Conservation (phyloP, 1,140 invertebrate species). For the Onthophagus taurus region DNA sequence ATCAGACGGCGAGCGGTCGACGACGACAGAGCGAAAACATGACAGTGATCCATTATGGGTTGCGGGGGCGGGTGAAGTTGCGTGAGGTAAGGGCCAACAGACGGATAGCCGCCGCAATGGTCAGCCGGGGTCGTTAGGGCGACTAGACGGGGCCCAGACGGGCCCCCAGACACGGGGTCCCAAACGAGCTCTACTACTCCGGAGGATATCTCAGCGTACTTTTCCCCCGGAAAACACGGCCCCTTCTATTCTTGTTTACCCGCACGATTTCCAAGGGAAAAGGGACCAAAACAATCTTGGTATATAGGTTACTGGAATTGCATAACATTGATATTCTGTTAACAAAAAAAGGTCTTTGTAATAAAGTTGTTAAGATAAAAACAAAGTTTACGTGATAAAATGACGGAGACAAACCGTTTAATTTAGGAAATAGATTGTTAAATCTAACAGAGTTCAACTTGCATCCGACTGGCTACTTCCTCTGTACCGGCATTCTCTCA, state of each 20-base stretch:
- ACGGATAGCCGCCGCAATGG: constrained; percentile 18
- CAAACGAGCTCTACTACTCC: constrained; percentile 8
- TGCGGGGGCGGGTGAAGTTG: constrained; percentile 21
- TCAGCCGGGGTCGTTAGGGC: constrained; percentile 20
- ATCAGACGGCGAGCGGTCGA: too few relatives aligned
- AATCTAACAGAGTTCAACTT: constrained; percentile 38
- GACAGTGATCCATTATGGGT: constrained; percentile 29
- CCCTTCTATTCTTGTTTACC: constrained; percentile 2
- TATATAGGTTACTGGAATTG: too few relatives aligned
- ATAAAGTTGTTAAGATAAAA: too few relatives aligned
- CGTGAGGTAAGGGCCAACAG: constrained; percentile 27
- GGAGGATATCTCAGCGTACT: constrained; percentile 8
- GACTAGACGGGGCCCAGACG: constrained; percentile 22
- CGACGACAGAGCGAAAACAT: constrained; percentile 16
- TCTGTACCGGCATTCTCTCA: constrained; percentile 38
- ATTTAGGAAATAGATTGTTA: constrained; percentile 41
- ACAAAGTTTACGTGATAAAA: too few relatives aligned
- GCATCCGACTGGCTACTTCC: constrained; percentile 39
- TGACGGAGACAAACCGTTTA: too few relatives aligned
- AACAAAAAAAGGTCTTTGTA: too few relatives aligned
- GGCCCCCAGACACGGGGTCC: constrained; percentile 3
- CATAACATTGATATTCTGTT: too few relatives aligned
- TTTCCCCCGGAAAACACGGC: background rate
- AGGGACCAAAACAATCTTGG: too few relatives aligned
- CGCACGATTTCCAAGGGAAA: too few relatives aligned